Percentiles rank a stretch among this genome's conserved stretches.
These are phyloP conservation scores for Aulostomus chinensis DNA, from an alignment of 2,797 vertebrate genomes.

Conservation along the genomic window DNA sequence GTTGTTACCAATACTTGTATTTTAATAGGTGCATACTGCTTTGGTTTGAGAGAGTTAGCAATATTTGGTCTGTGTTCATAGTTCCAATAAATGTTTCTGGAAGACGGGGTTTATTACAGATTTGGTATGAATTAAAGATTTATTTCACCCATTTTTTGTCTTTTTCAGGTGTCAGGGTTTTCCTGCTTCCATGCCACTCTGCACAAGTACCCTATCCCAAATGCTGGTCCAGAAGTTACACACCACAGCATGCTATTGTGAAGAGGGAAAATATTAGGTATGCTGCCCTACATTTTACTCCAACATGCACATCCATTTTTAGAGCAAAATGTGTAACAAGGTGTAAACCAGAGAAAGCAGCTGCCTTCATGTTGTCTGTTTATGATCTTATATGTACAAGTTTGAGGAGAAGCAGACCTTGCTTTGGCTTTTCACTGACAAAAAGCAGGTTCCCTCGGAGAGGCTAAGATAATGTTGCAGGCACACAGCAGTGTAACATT, in stretches of 20 bases:
- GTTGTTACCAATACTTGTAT: too few species aligned
- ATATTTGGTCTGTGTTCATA: not conserved
- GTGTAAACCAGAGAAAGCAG: not conserved
- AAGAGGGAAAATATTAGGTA: conserved; percentile 60
- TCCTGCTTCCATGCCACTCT: conserved; percentile 10
- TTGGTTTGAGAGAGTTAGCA: too few species aligned
- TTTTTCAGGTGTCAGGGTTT: conserved; percentile 34
- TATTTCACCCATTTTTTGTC: not conserved
- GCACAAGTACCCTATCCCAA: conserved; percentile 21
- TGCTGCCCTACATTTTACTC: conserved; percentile 12
- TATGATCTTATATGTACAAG: conserved; percentile 8
- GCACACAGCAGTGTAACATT: too few species aligned
- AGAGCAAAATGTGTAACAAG: not conserved
- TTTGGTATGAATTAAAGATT: too few species aligned
- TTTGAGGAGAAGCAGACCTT: conserved; percentile 39
- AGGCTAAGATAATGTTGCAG: too few species aligned
- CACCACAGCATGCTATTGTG: conserved; percentile 61
- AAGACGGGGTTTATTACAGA: too few species aligned
- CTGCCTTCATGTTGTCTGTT: not conserved
- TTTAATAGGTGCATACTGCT: too few species aligned
- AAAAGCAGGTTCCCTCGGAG: not conserved
- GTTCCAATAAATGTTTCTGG: too few species aligned
- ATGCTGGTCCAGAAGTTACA: conserved; percentile 33
- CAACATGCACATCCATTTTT: not conserved
- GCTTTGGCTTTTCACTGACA: not conserved